Base-by-base conservation (phyloP, 2,888 invertebrate species). In the Didymodactylos carnosus region DNA sequence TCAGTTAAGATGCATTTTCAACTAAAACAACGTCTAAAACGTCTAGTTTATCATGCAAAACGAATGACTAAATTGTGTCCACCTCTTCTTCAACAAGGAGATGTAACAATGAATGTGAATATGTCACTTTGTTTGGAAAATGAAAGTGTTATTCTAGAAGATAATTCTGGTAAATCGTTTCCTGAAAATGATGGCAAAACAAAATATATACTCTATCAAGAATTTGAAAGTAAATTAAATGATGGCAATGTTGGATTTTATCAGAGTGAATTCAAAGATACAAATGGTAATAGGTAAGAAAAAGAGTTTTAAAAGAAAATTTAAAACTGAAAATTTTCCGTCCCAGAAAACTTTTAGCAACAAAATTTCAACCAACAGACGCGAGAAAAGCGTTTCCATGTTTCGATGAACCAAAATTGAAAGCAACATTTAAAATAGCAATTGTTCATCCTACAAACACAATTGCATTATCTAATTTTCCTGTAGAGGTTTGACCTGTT, bases 401-500 rank as follows among this genome's bases (percentile, higher is more conserved):
- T 83, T 92, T 91, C 85, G 93, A 93, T 82, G 93, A 93, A 83
- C 93, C 93, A 0, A 87, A 88, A 51, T 88, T 89, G 84, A 93
- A 93, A 80, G 91, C 92, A 0, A 89, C 88, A 19, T 93, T 90
- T 84, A 86, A 87, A 82, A 90, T 97, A 77, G 88, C 89, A 0
- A 84, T 97, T 27, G 86, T 88, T 76, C 91, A 92, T 73, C 91
- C 92, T 35, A 86, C 88, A 75, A 88, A 90, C 80, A 78, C 79
- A 76, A 90, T 91, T 13, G 94, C 93, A 40, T 86, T 97, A 72
- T 94, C 94, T 29, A 97, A 97, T 83, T 95, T 94, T 94, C 74
- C 74, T 19, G 71, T 35, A 39, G 53, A 39, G 35, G 72, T 72
- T 27, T 41, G 41, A 14, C 16, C 8, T 49, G 16, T 70, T 2